phyloP scores from a whole-genome alignment of 92 coral and sea anemone species.

The Parazoanthus swiftii region DNA sequence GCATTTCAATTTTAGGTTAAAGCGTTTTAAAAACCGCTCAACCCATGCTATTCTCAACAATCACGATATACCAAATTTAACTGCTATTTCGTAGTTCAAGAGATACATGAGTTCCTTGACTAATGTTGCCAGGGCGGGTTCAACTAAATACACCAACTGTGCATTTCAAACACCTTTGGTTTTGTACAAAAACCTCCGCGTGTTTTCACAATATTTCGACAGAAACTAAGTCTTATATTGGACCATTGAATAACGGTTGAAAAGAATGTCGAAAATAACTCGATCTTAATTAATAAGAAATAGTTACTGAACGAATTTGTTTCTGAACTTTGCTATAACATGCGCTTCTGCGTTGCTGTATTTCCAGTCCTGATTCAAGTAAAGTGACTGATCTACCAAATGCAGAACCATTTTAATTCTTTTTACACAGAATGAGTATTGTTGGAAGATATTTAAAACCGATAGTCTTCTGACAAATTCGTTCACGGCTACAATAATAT shows the following conservation, averaged over 20 bases:
- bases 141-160: background rate
- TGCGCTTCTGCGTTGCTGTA: background rate
- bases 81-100: background rate
- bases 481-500: background rate
- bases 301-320: background rate
- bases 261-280: background rate
- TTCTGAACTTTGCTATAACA: background rate
- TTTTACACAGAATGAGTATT: background rate
- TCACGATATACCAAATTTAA: background rate
- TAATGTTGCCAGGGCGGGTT: background rate
- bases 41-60: background rate
- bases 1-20: background rate
- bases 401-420: too few relatives aligned
- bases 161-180: background rate
- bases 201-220: background rate
- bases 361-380: too few relatives aligned
- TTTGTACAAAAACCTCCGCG: slow-evolving; percentile 10
- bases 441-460: background rate
- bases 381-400: too few relatives aligned
- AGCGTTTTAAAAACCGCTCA: background rate
- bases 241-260: background rate
- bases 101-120: background rate
- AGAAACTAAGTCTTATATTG: background rate
- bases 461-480: background rate
- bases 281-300: background rate